Evolutionary conservation across 2,888 invertebrate species (phyloP), one percentile per base, ranked within the genome.

Genomic region (Asteroscopus sphinx): DNA sequence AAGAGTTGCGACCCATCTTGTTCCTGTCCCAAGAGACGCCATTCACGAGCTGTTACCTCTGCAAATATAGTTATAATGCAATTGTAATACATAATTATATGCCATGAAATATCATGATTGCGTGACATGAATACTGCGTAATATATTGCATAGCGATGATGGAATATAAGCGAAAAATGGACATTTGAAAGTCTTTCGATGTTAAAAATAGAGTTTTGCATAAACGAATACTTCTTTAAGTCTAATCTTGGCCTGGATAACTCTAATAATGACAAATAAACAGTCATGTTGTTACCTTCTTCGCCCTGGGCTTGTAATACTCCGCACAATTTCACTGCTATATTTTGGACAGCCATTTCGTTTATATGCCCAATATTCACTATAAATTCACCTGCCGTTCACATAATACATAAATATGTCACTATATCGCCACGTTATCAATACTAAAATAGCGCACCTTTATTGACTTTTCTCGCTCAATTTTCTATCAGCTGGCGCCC

Each of bases 21-120:
- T 82, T 98, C 97, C 87, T 97, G 97, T 0, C 97, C 97, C 68
- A 98, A 88, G 52, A 97, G 92, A 56, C 97, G 96, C 97, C 97
- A 97, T 93, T 97, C 97, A 69, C 96, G 95, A 0, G 96, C 96
- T 82, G 95, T 95, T 65, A 94, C 86, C 68, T 95, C 96, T 96
- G 86, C 32, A 90, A 88, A 35, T n/a, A 11, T 26, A 42, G 49
- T 11, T 16, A 42, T 37, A 41, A 33, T 11, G 42, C 16, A 44
- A 46, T 56, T 48, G 3, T 45, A 16, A 37, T 37, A 32, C 42
- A 2, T 17, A 7, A n/a, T 49, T 11, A 9, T n/a, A n/a, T n/a
- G n/a, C n/a, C n/a, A n/a, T 16, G 12, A 26, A 35, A 32, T 32
- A 33, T 30, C 6, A 41, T 4, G 11, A 28, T 21, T 30, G 33